These are phyloP conservation scores for Piscicola geometra DNA, from an alignment of 2,888 invertebrate species.

Conservation along the genomic window DNA sequence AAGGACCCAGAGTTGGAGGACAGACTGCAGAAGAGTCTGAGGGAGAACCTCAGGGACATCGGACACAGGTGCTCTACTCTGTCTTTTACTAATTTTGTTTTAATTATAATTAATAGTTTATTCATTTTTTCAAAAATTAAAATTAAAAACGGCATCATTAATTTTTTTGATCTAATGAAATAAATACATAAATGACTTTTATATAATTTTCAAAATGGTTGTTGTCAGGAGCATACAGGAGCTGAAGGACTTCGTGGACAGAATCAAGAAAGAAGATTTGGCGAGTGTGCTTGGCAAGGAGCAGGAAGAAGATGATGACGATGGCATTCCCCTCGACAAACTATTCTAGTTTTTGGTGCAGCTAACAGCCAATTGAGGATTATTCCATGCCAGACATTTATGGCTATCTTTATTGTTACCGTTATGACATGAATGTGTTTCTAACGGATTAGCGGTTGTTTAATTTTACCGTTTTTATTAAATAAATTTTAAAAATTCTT, in stretches of 20 bases:
- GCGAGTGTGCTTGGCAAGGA: not conserved
- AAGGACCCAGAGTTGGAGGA: slow-evolving; percentile 46
- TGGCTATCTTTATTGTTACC: too few relatives aligned
- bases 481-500: too few relatives aligned
- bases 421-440: too few relatives aligned
- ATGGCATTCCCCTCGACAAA: not conserved
- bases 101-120: too few relatives aligned
- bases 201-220: not conserved
- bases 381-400: too few relatives aligned
- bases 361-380: too few relatives aligned
- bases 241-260: slow-evolving; percentile 45
- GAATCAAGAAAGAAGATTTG: slow-evolving; percentile 39
- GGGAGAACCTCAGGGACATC: slow-evolving; percentile 47
- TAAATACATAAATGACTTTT: not conserved
- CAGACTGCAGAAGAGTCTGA: slow-evolving; percentile 43
- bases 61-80: slow-evolving; percentile 44
- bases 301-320: slow-evolving; percentile 1
- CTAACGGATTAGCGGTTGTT: too few relatives aligned
- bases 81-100: too few relatives aligned
- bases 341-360: not conserved
- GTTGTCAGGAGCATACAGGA: slow-evolving; percentile 41
- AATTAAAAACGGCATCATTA: too few relatives aligned
- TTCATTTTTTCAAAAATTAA: too few relatives aligned
- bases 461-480: too few relatives aligned
- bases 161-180: too few relatives aligned